These are phyloP conservation scores for Drosophila bifasciata DNA, from an alignment of 1,140 invertebrate species.

Conservation along the genomic window DNA sequence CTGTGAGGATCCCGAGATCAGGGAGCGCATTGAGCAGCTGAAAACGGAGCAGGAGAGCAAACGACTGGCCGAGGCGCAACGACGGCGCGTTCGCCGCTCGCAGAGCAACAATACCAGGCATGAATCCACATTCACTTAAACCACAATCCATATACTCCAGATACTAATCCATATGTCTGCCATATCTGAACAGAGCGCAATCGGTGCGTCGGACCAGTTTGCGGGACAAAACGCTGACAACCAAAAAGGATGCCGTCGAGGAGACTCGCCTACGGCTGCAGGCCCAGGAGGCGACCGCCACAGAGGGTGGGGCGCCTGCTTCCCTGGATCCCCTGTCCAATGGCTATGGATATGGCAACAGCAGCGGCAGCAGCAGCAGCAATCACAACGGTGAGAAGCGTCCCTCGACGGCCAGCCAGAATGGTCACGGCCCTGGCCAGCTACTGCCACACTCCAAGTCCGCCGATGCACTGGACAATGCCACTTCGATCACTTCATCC, in stretches of 20 bases:
- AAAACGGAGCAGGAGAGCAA: constrained; percentile 95
- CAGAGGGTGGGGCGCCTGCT: constrained; percentile 26
- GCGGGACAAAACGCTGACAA: constrained; percentile 95
- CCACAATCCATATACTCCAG: neutral
- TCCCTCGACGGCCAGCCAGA: constrained; percentile 61
- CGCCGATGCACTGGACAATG: constrained; percentile 65
- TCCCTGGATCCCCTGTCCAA: constrained; percentile 46
- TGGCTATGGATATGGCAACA: constrained; percentile 63
- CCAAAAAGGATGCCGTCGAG: constrained; percentile 97
- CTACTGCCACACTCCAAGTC: constrained; percentile 70
- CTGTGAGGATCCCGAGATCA: constrained; percentile 97
- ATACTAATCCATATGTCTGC: neutral
- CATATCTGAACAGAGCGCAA: constrained; percentile 87
- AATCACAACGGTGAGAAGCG: constrained; percentile 61
- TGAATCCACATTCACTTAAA: neutral
- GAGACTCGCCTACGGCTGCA: constrained; percentile 91
- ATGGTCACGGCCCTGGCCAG: constrained; percentile 31
- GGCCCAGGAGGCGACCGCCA: constrained; percentile 86
- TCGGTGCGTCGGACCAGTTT: constrained; percentile 97
- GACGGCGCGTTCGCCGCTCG: constrained; percentile 87
- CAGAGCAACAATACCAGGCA: constrained; percentile 87
- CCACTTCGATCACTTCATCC: constrained; percentile 70
- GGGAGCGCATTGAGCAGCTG: constrained; percentile 94
- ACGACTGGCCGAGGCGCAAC: constrained; percentile 87
- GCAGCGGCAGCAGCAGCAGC: constrained; percentile 49